Evolutionary conservation across 1,140 invertebrate genomes (phyloP), one percentile per base, ranked within the genome.

Genomic region (Sarcophaga bullata): DNA sequence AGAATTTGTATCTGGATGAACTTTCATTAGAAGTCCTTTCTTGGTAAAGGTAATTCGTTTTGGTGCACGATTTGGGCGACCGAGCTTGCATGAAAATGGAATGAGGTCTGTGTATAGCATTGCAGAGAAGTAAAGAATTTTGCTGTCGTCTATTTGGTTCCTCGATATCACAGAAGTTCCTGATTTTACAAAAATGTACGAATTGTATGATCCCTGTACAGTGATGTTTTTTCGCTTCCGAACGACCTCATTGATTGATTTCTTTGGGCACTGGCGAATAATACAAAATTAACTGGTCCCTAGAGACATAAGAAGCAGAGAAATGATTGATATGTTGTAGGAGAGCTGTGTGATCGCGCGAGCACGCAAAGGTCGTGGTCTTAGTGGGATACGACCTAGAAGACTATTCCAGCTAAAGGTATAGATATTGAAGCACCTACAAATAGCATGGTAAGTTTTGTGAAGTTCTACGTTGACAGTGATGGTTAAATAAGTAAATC

Each of bases 221-320:
- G 95, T 97, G 0, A 99, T 99, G 99, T 99, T 99, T 91, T 99
- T 99, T n/a, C n/a, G n/a, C 93, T 99, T 99, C 91, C 93, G 99
- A n/a, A 99, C 91, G 99, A 99, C 87, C 98, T 99, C 88, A 99
- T 99, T 99, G 98, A 99, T 99, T 91, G 98, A 99, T n/a, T n/a
- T n/a, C n/a, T 95, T 94, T 99, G 92, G 98, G 98, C 48, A 99
- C 98, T 0, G 98, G 98, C 88, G n/a, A 99, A 99, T 90, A 96
- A 99, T 93, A 99, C 90, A 99, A 99, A 92, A 99, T 99, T 84
- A 99, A 99, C 91, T 99, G 99, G 99, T 96, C 98, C 0, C 92
- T 99, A 73, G 98, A 99, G 98, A 99, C 90, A n/a, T n/a, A n/a
- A n/a, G n/a, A 98, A 98, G 87, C 98, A 99, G 87, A n/a, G 99